A percentile compares a stretch with the other conserved stretches of the same genome.
These are phyloP conservation scores for Aurelia coerulea DNA, from an alignment of 30 jellyfish, hydroid and myxozoan genomes.

Conservation along the genomic window DNA sequence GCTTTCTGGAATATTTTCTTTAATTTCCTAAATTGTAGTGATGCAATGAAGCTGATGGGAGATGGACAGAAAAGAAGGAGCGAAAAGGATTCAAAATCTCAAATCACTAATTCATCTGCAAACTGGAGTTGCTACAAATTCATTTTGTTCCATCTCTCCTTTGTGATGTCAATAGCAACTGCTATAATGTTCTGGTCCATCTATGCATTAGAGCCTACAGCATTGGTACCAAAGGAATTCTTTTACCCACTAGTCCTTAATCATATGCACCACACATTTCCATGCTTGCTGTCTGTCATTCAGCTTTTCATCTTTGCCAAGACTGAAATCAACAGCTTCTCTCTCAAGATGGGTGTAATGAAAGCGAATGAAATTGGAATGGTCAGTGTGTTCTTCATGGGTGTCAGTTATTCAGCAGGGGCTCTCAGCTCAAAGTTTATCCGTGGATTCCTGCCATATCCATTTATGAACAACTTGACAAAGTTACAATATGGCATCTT, in stretches of 20 bases:
- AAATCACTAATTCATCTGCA: not conserved
- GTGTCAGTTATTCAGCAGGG: not conserved
- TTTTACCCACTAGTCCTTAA: conserved; percentile 48
- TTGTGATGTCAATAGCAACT: conserved; percentile 47
- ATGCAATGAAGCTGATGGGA: not conserved
- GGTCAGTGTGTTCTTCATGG: conserved; percentile 32
- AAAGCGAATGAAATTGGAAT: conserved; percentile 67
- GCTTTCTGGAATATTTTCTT: no score
- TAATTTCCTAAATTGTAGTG: no score
- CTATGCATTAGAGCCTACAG: conserved; percentile 49
- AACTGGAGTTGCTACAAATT: conserved; percentile 30
- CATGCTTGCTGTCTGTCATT: conserved; percentile 50
- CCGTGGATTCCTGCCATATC: conserved; percentile 48
- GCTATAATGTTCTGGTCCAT: conserved; percentile 65
- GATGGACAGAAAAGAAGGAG: not conserved
- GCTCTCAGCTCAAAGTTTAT: conserved; percentile 9
- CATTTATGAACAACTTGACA: conserved; percentile 54
- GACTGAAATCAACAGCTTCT: conserved; percentile 52
- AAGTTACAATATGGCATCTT: conserved; percentile 43
- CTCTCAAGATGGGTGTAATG: conserved; percentile 44
- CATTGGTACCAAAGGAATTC: conserved; percentile 47
- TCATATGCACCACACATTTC: conserved; percentile 78
- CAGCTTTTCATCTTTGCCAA: conserved; percentile 58
- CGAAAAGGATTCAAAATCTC: not conserved
- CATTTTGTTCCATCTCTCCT: conserved; percentile 50